phyloP scores from a whole-genome alignment of 2,797 vertebrate genomes.

The Poeciliopsis presidionis region DNA sequence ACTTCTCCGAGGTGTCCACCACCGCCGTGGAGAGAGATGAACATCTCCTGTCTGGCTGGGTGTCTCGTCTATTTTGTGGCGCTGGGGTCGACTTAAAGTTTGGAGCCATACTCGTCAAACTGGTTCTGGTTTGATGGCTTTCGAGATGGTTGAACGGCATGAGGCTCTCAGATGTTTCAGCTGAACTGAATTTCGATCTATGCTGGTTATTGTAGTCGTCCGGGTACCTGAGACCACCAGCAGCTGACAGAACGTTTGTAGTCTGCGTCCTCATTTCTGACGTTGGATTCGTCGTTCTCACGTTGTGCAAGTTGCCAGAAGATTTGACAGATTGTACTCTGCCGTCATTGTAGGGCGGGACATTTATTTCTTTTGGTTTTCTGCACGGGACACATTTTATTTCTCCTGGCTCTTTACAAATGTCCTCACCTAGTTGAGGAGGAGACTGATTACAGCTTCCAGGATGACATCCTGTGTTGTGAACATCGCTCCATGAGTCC shows the following conservation, averaged over 20 bases:
- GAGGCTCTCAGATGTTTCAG: slow-evolving; percentile 30
- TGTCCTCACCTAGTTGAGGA: slow-evolving; percentile 19
- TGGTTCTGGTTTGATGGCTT: slow-evolving; percentile 27
- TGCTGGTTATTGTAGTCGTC: slow-evolving; percentile 20
- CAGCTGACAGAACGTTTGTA: neutral
- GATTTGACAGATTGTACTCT: slow-evolving; percentile 25
- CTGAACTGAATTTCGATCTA: slow-evolving; percentile 24
- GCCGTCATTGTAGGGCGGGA: slow-evolving; percentile 34
- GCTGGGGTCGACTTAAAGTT: slow-evolving; percentile 10
- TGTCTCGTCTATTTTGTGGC: slow-evolving; percentile 36
- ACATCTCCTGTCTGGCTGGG: slow-evolving; percentile 51
- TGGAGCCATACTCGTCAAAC: slow-evolving; percentile 9
- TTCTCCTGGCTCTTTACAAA: slow-evolving; percentile 69
- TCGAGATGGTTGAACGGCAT: slow-evolving; percentile 21
- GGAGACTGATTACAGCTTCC: slow-evolving; percentile 30
- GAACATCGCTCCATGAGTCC: slow-evolving; percentile 32
- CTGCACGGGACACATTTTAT: slow-evolving; percentile 46
- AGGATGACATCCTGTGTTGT: slow-evolving; percentile 34
- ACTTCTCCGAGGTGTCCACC: slow-evolving; percentile 78
- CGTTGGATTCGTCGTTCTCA: slow-evolving; percentile 22
- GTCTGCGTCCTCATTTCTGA: slow-evolving; percentile 9
- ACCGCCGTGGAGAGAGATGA: slow-evolving; percentile 76
- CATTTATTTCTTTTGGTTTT: slow-evolving; percentile 45
- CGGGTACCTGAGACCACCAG: slow-evolving; percentile 28
- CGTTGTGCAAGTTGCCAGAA: slow-evolving; percentile 20